phyloP scores from a whole-genome alignment of 2,888 invertebrate genomes.

The Tetanocera ferruginea region DNA sequence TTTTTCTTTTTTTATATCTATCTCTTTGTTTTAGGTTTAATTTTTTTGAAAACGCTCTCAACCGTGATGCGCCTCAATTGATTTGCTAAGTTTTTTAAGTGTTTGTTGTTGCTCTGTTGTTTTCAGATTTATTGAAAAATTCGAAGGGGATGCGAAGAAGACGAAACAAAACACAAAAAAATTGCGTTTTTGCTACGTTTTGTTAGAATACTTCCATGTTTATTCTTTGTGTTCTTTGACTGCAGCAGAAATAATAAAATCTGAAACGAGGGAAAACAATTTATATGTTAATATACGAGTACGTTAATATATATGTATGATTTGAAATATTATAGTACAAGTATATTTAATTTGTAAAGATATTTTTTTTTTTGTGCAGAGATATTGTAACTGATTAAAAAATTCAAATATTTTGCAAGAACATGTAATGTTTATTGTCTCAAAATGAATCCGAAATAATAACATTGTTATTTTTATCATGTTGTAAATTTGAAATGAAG shows the following conservation, averaged over 20 bases:
- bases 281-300: background rate
- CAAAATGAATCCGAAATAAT: too few species aligned
- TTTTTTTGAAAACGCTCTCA: background rate
- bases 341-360: too few species aligned
- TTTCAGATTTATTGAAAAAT: background rate
- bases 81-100: background rate
- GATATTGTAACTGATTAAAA: too few species aligned
- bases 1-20: background rate
- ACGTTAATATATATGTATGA: background rate
- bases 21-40: background rate
- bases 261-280: constrained; percentile 18
- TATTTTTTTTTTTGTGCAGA: too few species aligned
- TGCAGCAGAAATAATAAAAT: background rate
- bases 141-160: background rate
- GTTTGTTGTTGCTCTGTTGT: background rate
- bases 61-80: background rate
- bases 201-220: constrained; percentile 29
- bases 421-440: too few species aligned
- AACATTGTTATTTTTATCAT: too few species aligned
- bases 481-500: too few species aligned
- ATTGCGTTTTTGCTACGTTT: constrained; percentile 6
- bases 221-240: background rate
- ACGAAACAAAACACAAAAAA: constrained; percentile 19
- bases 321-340: background rate
- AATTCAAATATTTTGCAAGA: too few species aligned